Conservation (phyloP, 1,140 invertebrate genomes). For the Artemia franciscana region DNA sequence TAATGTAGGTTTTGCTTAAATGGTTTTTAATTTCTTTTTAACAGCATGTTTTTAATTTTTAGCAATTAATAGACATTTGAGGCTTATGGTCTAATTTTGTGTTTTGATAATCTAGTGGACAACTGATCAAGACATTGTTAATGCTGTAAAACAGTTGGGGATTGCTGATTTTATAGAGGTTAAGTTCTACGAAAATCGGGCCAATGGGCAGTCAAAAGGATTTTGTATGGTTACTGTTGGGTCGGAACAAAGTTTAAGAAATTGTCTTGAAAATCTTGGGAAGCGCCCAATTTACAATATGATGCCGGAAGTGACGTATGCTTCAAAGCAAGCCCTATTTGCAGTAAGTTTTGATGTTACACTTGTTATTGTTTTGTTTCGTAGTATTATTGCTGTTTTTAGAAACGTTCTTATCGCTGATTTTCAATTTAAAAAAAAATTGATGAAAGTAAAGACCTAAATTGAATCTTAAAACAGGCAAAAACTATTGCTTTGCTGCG, state of each 20-base stretch:
- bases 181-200: slow-evolving; percentile 97
- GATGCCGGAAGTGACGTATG: slow-evolving; percentile 74
- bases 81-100: no score
- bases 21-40: no score
- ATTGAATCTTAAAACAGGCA: no score
- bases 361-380: not conserved
- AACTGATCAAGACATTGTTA: slow-evolving; percentile 81
- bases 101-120: slow-evolving; percentile 84
- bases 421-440: not conserved
- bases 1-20: no score
- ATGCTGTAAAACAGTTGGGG: slow-evolving; percentile 60
- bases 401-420: not conserved
- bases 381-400: not conserved
- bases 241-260: slow-evolving; percentile 68
- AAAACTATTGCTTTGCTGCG: no score
- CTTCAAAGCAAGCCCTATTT: slow-evolving; percentile 67
- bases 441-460: no score
- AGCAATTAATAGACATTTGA: no score
- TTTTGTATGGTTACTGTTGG: slow-evolving; percentile 78
- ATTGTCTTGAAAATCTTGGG: slow-evolving; percentile 71
- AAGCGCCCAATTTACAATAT: slow-evolving; percentile 91
- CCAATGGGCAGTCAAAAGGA: slow-evolving; percentile 97
- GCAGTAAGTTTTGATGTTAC: slow-evolving; percentile 25
- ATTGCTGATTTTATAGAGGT: slow-evolving; percentile 87
- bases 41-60: no score